These are phyloP conservation scores for Podocnemis expansa DNA, from an alignment of 2,113 vertebrate genomes.

Conservation along the genomic window DNA sequence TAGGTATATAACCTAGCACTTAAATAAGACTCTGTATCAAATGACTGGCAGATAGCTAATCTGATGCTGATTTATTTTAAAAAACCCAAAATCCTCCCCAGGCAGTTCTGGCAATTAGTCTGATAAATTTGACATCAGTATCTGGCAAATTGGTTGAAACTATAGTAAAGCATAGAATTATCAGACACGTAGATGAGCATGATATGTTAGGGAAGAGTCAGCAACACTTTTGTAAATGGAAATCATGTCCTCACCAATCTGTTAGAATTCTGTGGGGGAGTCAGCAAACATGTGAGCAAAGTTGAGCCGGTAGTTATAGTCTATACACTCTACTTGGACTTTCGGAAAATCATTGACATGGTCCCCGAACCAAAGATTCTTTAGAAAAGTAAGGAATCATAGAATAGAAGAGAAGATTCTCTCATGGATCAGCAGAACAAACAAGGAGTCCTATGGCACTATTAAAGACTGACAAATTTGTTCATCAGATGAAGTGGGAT, in stretches of 20 bases:
- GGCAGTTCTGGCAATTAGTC: not conserved
- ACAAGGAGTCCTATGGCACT: no score
- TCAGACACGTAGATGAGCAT: not conserved
- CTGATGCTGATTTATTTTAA: not conserved
- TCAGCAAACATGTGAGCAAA: not conserved
- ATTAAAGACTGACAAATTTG: no score
- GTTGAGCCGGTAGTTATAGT: not conserved
- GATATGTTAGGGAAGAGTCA: not conserved
- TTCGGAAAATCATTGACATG: not conserved
- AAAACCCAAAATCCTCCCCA: not conserved
- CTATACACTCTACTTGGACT: not conserved
- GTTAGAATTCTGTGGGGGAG: not conserved
- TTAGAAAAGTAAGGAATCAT: not conserved
- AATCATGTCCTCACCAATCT: not conserved
- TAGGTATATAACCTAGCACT: not conserved
- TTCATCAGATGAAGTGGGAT: no score
- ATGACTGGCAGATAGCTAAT: not conserved
- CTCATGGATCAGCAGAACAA: not conserved
- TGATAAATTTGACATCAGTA: not conserved
- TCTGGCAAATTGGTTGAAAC: not conserved
- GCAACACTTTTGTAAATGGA: not conserved
- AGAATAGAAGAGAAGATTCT: not conserved
- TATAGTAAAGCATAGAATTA: not conserved
- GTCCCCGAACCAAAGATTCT: not conserved
- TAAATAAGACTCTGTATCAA: not conserved